phyloP scores from a whole-genome alignment of 35 echinoderm and acorn worm species.

The Chiridota heheva region DNA sequence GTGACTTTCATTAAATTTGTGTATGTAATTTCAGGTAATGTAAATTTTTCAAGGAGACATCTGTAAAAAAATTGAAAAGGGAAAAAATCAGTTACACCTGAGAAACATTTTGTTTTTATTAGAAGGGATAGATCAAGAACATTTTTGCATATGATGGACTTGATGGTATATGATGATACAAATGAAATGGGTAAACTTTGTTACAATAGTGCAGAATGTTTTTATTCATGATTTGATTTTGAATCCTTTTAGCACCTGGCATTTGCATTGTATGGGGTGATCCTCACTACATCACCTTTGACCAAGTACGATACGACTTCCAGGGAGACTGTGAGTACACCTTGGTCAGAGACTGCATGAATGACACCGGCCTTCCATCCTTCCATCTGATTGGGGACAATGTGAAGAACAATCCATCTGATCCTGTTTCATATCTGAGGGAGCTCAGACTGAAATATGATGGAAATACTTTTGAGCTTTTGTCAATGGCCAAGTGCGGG shows the following conservation, averaged over 20 bases:
- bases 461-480: slow-evolving; percentile 14
- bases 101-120: background rate
- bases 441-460: slow-evolving; percentile 60
- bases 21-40: background rate
- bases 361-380: background rate
- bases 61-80: background rate
- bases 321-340: slow-evolving; percentile 78
- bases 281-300: slow-evolving; percentile 83
- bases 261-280: slow-evolving; percentile 73
- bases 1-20: background rate
- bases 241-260: slow-evolving; percentile 33
- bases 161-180: no score
- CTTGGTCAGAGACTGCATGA: slow-evolving; percentile 21
- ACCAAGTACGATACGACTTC: slow-evolving; percentile 56
- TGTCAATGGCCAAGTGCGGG: slow-evolving; percentile 38
- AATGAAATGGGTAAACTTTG: no score
- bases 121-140: no score
- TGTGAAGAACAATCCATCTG: slow-evolving; percentile 40
- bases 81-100: no score
- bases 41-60: background rate
- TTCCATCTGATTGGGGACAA: slow-evolving; percentile 50
- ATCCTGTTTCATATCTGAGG: slow-evolving; percentile 48
- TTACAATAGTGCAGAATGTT: no score
- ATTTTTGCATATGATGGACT: no score
- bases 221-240: background rate